Percentiles rank a stretch among this genome's conserved stretches.
These are phyloP conservation scores for Stramonita haemastoma DNA, from an alignment of 2,888 invertebrate genomes.

Conservation along the genomic window DNA sequence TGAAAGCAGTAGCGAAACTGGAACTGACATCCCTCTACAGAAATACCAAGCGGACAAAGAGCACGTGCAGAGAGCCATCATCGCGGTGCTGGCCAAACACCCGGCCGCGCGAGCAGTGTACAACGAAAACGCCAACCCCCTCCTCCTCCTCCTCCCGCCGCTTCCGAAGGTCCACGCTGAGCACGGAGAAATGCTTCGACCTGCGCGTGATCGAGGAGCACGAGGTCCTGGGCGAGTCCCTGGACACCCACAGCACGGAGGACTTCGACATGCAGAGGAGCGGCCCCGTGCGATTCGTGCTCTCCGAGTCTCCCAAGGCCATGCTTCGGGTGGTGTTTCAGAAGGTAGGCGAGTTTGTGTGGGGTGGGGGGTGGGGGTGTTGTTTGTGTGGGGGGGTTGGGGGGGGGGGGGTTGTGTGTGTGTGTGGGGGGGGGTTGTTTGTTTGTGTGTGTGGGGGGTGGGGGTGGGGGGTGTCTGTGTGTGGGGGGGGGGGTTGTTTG, in stretches of 20 bases:
- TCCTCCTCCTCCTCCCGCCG: background rate
- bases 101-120: constrained; percentile 37
- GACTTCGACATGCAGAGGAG: constrained; percentile 37
- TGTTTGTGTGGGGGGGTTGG: background rate
- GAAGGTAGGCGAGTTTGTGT: constrained; percentile 24
- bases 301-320: constrained; percentile 20
- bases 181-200: constrained; percentile 42
- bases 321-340: constrained; percentile 44
- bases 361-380: background rate
- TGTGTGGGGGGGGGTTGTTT: too few species aligned
- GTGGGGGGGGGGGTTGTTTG: too few species aligned
- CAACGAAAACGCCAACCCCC: constrained; percentile 28
- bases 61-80: constrained; percentile 21
- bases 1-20: too few species aligned
- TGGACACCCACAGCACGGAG: constrained; percentile 40
- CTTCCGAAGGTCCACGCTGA: background rate
- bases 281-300: constrained; percentile 45
- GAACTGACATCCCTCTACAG: background rate
- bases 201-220: constrained; percentile 31
- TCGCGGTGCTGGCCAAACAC: constrained; percentile 28
- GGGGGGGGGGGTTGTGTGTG: background rate
- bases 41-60: constrained; percentile 25
- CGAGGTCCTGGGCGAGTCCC: constrained; percentile 9
- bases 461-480: too few species aligned
- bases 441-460: background rate